phyloP scores from a whole-genome alignment of 1,140 invertebrate genomes.

The Sycophila sp. region DNA sequence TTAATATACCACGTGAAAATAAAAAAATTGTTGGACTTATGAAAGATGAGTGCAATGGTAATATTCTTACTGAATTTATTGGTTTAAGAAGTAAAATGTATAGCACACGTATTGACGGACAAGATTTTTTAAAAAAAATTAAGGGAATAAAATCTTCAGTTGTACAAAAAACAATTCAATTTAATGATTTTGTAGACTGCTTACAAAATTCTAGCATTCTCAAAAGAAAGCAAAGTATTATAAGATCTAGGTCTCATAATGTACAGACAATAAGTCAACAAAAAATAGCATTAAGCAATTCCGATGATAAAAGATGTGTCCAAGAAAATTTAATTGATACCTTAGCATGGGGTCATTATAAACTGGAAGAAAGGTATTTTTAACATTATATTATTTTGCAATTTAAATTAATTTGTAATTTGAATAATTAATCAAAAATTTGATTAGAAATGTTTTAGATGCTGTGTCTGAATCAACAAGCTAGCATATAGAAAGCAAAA shows the following conservation, averaged over 20 bases:
- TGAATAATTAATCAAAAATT: background rate
- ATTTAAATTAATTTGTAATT: background rate
- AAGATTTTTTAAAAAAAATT: background rate
- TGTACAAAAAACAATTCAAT: background rate
- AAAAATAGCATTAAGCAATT: background rate
- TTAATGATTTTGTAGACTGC: background rate
- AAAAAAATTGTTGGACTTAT: background rate
- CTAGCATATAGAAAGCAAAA: background rate
- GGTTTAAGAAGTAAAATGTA: background rate
- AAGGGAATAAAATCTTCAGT: background rate
- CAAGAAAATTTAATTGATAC: background rate
- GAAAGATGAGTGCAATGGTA: background rate
- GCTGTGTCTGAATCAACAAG: no score
- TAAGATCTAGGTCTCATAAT: background rate
- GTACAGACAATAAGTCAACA: background rate
- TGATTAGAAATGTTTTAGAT: background rate
- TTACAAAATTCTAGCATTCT: background rate
- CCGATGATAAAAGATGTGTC: background rate
- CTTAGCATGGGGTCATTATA: background rate
- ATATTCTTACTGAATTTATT: background rate
- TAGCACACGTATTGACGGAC: background rate
- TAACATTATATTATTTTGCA: background rate
- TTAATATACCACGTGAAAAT: background rate
- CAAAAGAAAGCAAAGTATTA: background rate
- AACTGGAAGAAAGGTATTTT: background rate